phyloP scores from a whole-genome alignment of 2,113 vertebrate species.

The Naja naja region DNA sequence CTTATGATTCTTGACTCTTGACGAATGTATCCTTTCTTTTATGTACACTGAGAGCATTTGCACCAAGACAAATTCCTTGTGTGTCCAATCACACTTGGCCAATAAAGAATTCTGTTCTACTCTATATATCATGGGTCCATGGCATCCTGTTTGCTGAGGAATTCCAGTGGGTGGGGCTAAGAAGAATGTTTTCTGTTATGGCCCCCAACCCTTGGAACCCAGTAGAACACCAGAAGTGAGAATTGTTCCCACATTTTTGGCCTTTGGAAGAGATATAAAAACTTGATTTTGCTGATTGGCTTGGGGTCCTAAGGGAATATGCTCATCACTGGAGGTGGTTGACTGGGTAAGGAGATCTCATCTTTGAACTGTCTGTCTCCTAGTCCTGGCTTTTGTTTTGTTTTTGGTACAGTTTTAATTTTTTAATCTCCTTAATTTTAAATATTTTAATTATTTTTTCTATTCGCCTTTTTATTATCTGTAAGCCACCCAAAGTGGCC shows the following conservation, averaged over 20 bases:
- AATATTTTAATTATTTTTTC: background rate
- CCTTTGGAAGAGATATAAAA: background rate
- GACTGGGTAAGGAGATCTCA: background rate
- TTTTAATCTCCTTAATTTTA: no score
- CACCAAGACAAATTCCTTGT: no score
- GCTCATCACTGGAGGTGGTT: background rate
- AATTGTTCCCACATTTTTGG: background rate
- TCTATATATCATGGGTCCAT: no score
- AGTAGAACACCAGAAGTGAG: background rate
- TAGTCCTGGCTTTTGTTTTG: no score
- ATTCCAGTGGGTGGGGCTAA: background rate
- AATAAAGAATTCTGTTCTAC: no score
- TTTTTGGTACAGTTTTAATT: background rate
- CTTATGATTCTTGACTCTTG: no score
- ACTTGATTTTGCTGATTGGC: background rate
- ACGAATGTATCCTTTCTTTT: no score
- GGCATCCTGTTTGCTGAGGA: background rate
- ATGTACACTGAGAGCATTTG: no score
- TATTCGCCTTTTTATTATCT: background rate
- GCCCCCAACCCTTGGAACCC: background rate
- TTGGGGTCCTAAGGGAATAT: background rate
- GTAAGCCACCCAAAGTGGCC: background rate
- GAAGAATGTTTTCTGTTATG: background rate
- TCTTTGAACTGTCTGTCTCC: background rate
- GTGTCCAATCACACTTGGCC: no score